Conservation (phyloP, 1,140 invertebrate species). For the Drosophila saltans region DNA sequence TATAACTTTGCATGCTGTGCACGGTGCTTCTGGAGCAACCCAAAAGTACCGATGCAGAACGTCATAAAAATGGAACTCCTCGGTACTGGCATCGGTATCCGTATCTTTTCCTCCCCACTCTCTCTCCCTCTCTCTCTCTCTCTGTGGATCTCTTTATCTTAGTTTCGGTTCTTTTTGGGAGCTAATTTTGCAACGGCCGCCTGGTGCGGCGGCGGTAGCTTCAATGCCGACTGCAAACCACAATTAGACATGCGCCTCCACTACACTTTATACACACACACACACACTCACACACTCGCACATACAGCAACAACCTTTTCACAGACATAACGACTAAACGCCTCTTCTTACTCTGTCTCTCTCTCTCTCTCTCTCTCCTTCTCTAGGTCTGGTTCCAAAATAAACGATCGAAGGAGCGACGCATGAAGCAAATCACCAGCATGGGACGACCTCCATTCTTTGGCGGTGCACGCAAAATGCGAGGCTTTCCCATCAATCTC, state of each 20-base stretch:
- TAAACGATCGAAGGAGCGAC: conserved; percentile 97
- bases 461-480: conserved; percentile 94
- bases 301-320: neutral
- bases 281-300: neutral
- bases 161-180: conserved; percentile 28
- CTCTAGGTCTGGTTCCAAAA: conserved; percentile 99
- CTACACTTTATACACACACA: neutral
- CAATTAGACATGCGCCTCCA: conserved; percentile 58
- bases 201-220: conserved; percentile 70
- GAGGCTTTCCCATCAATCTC: conserved; percentile 94
- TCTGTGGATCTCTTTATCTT: neutral
- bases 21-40: conserved; percentile 77
- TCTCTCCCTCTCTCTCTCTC: conserved; percentile 1
- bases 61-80: conserved; percentile 60
- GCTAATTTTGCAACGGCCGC: conserved; percentile 76
- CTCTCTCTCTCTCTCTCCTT: too few relatives aligned
- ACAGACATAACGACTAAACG: conserved; percentile 13
- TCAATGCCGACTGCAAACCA: conserved; percentile 57
- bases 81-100: conserved; percentile 8
- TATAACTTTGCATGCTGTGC: conserved; percentile 79
- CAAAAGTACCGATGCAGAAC: conserved; percentile 65
- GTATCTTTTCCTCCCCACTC: conserved; percentile 3
- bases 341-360: neutral
- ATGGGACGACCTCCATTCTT: conserved; percentile 96
- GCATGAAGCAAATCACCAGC: conserved; percentile 95